Base-by-base conservation (phyloP, 2,797 vertebrate genomes). In the Otus scops region DNA sequence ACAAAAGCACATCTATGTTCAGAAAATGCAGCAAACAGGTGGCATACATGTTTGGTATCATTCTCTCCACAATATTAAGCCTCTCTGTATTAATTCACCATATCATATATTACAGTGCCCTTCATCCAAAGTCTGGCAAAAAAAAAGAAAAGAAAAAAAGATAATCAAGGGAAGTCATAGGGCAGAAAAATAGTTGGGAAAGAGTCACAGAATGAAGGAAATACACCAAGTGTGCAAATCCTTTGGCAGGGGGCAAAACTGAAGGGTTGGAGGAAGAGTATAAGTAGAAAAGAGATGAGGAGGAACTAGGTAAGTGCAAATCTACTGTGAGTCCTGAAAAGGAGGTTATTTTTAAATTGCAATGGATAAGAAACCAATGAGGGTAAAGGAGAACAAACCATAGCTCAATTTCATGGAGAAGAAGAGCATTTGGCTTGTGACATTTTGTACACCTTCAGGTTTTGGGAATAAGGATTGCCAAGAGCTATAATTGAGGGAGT, bases 151-250 rank as follows among this genome's bases (percentile, higher is more conserved):
- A 67, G 27, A 20, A 34, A 34, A 34, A 4, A 32, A 73, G 7
- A 45, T 45, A 56, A 50, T 38, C 3, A 6, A 74, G 47, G 32
- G 39, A 60, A 88, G 21, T 20, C 24, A 67, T 2, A 27, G 9
- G 30, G 26, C 32, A 93, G 30, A 74, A 92, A 75, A 41, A 89
- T 8, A 95, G 89, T 83, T 92, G 78, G 85, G 93, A 95, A 96
- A 94, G 91, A 85, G 84, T 89, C 88, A 81, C 28, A 89, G 77
- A 93, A 87, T 1, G 3, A 94, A 85, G 53, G 38, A 96, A 36
- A 67, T 73, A 75, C 28, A 64, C 68, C 90, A 97, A 85, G 92
- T 80, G 65, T 94, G 91, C 24, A 76, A 95, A 82, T 57, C 18
- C 43, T 87, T 79, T 36, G 39, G 38, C 54, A 88, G 59, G 67